Evolutionary conservation across 2,888 invertebrate genomes (phyloP).

Genomic region (Drosophila quinaria): DNA sequence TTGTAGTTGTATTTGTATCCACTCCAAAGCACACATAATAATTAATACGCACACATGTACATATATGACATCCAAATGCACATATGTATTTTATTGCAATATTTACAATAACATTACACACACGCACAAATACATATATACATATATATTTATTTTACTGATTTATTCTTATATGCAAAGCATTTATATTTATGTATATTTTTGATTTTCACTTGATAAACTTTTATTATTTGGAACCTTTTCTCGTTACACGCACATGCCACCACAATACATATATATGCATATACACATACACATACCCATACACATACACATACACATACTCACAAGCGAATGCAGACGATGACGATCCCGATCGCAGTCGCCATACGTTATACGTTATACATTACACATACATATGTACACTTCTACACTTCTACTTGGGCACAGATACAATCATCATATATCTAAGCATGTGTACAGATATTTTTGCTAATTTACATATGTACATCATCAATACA

Average conservation of each 20-base stretch:
- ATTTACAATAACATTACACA: constrained; percentile 6
- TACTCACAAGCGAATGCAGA: constrained; percentile 27
- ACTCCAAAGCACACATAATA: constrained; percentile 4
- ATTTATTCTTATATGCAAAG: not conserved
- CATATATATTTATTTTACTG: not conserved
- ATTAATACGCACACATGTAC: not conserved
- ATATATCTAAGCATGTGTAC: constrained; percentile 16
- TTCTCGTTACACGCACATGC: constrained; percentile 47
- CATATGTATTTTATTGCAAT: constrained; percentile 2
- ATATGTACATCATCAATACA: constrained; percentile 19
- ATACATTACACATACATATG: constrained; percentile 27
- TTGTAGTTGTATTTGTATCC: constrained; percentile 18
- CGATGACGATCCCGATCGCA: constrained; percentile 51
- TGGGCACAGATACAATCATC: constrained; percentile 17
- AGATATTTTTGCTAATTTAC: constrained; percentile 34
- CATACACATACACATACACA: constrained; percentile 23
- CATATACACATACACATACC: not conserved
- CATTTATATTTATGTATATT: constrained; percentile 7
- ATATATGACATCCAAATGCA: not conserved
- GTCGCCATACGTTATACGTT: constrained; percentile 37
- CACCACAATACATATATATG: constrained; percentile 22
- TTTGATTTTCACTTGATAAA: constrained; percentile 6
- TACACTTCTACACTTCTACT: constrained; percentile 6
- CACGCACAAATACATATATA: not conserved
- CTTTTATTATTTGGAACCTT: constrained; percentile 35